phyloP scores from a whole-genome alignment of 1,140 invertebrate genomes.

The Wiebesia pumilae region DNA sequence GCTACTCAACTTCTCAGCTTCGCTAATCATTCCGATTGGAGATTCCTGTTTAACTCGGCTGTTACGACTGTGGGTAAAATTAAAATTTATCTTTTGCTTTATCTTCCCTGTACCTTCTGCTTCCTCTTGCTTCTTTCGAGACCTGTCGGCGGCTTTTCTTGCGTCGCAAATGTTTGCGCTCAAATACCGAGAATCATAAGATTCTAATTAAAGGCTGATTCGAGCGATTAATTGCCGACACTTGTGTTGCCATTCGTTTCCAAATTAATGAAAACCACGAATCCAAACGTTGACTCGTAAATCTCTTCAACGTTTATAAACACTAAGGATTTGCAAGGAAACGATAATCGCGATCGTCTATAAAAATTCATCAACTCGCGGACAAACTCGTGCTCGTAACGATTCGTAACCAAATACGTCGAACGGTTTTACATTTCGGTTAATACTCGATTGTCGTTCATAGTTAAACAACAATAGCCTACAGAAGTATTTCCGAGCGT shows the following conservation, averaged over 20 bases:
- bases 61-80: background rate
- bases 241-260: background rate
- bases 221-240: background rate
- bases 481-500: too few relatives aligned
- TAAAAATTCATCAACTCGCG: background rate
- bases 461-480: too few relatives aligned
- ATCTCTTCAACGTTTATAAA: background rate
- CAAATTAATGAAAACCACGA: background rate
- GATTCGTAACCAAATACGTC: background rate
- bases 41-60: constrained; percentile 29
- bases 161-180: background rate
- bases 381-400: too few relatives aligned
- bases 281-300: background rate
- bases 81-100: constrained; percentile 8
- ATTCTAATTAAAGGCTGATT: constrained; percentile 26
- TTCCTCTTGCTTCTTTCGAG: background rate
- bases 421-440: too few relatives aligned
- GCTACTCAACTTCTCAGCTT: background rate
- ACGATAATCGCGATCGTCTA: background rate
- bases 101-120: background rate
- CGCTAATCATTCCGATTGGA: constrained; percentile 14
- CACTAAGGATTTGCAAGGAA: background rate
- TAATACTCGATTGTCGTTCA: too few relatives aligned
- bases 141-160: background rate
- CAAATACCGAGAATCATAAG: background rate